Conservation (phyloP, 2,888 invertebrate species). For the Arge pagana region DNA sequence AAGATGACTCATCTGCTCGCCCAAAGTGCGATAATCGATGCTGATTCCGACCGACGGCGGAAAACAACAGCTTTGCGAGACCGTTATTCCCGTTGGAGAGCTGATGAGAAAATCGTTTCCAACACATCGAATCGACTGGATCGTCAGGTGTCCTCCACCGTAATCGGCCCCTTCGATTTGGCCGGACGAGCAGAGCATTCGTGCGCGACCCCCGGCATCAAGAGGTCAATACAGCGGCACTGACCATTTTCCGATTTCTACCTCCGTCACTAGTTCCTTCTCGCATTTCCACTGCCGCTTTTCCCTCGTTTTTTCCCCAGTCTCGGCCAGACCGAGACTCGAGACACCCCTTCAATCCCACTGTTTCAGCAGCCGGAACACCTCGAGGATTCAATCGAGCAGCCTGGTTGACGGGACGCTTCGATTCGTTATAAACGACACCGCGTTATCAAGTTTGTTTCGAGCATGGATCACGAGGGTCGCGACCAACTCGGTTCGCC, state of each 20-base stretch:
- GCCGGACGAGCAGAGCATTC: slow-evolving; percentile 18
- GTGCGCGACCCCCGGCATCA: slow-evolving; percentile 17
- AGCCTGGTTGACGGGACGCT: slow-evolving; percentile 34
- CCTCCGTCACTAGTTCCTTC: not conserved
- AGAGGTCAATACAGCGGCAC: slow-evolving; percentile 18
- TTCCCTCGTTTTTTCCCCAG: not conserved
- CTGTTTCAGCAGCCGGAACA: too few relatives aligned
- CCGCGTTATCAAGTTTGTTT: slow-evolving; percentile 41
- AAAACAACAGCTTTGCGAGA: slow-evolving; percentile 43
- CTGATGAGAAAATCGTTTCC: slow-evolving; percentile 16
- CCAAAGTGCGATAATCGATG: too few relatives aligned
- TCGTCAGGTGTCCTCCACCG: slow-evolving; percentile 11
- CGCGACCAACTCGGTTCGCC: too few relatives aligned
- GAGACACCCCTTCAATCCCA: too few relatives aligned
- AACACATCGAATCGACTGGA: too few relatives aligned
- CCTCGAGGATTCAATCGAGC: slow-evolving; percentile 30
- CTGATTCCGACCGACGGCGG: slow-evolving; percentile 44
- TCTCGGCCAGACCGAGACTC: too few relatives aligned
- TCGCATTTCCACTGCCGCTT: not conserved
- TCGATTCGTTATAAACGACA: slow-evolving; percentile 46
- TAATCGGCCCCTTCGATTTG: slow-evolving; percentile 20
- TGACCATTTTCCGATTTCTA: slow-evolving; percentile 17
- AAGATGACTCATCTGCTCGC: too few relatives aligned
- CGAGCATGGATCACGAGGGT: slow-evolving; percentile 5
- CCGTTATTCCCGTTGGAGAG: not conserved